Evolutionary conservation across 2,797 vertebrate genomes (phyloP).

Genomic region (Coranthus polyacanthus): DNA sequence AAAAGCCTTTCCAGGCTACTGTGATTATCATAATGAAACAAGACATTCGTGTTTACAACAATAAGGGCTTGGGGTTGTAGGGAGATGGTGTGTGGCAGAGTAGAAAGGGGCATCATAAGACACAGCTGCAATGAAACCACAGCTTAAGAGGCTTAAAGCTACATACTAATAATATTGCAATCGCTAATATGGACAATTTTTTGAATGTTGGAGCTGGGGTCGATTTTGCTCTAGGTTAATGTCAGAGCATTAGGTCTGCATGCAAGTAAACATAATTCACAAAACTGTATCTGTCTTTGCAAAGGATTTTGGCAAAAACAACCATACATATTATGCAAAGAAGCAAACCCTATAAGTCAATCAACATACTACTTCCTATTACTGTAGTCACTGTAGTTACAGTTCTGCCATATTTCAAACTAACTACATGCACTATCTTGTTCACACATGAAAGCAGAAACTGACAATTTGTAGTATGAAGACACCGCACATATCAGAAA

Average conservation of each 20-base stretch:
- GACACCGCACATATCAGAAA: conserved; percentile 46
- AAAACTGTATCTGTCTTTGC: too few relatives aligned
- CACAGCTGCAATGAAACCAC: conserved; percentile 41
- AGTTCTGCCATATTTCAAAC: not conserved
- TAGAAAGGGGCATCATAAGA: conserved; percentile 54
- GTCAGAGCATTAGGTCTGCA: too few relatives aligned
- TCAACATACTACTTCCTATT: too few relatives aligned
- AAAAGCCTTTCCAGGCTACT: conserved; percentile 49
- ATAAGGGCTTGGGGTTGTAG: conserved; percentile 42
- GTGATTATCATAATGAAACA: conserved; percentile 67
- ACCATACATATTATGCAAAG: conserved; percentile 33
- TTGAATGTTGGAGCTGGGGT: conserved; percentile 2
- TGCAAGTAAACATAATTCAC: not conserved
- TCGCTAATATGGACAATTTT: conserved; percentile 18
- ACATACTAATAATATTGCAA: conserved; percentile 20
- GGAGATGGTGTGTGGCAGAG: conserved; percentile 47
- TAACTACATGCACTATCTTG: conserved; percentile 29
- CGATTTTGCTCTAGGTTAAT: not conserved
- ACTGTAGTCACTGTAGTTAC: too few relatives aligned
- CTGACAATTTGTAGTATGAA: conserved; percentile 55
- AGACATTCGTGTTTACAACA: conserved; percentile 70
- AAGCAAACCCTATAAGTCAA: conserved; percentile 10
- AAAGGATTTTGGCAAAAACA: conserved; percentile 12
- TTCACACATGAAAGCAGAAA: conserved; percentile 44
- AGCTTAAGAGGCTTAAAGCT: conserved; percentile 15